phyloP scores from a whole-genome alignment of 1,140 invertebrate species.

The Elymnias hypermnestra region DNA sequence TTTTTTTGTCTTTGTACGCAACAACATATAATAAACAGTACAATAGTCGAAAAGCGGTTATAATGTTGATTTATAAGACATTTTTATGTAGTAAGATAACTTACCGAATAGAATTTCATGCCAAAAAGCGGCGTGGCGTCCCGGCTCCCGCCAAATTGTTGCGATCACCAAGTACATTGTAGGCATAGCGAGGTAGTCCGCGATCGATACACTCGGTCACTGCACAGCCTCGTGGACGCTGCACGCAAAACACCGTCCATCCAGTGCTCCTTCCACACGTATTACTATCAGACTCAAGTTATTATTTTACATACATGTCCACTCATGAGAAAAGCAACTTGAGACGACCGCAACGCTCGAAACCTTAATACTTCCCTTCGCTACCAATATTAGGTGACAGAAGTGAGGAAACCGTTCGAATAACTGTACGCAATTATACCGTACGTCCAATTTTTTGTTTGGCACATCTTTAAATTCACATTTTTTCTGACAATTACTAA shows the following conservation, averaged over 20 bases:
- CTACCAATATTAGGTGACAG: conserved; percentile 73
- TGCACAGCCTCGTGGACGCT: conserved; percentile 45
- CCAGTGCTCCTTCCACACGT: conserved; percentile 55
- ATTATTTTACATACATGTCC: conserved; percentile 72
- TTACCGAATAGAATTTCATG: conserved; percentile 40
- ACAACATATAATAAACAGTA: not conserved
- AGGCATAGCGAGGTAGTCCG: conserved; percentile 42
- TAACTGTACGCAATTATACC: conserved; percentile 47
- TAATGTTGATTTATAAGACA: not conserved
- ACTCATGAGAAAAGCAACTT: conserved; percentile 74
- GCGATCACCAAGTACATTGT: conserved; percentile 51
- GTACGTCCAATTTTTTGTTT: conserved; percentile 32
- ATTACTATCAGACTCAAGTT: conserved; percentile 71
- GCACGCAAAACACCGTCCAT: conserved; percentile 41
- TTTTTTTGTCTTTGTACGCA: too few species aligned
- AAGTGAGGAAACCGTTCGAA: conserved; percentile 50
- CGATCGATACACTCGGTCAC: conserved; percentile 64
- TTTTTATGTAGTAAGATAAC: conserved; percentile 18
- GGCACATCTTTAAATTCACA: not conserved
- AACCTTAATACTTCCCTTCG: conserved; percentile 75
- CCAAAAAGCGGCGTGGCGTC: conserved; percentile 38
- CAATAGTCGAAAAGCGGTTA: not conserved
- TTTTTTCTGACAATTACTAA: not conserved
- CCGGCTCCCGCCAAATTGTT: conserved; percentile 59
- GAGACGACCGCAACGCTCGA: conserved; percentile 73